Percentiles rank a stretch among this genome's conserved stretches.
Conservation (phyloP, 2,113 vertebrate genomes). For the Toxotes chatareus region DNA sequence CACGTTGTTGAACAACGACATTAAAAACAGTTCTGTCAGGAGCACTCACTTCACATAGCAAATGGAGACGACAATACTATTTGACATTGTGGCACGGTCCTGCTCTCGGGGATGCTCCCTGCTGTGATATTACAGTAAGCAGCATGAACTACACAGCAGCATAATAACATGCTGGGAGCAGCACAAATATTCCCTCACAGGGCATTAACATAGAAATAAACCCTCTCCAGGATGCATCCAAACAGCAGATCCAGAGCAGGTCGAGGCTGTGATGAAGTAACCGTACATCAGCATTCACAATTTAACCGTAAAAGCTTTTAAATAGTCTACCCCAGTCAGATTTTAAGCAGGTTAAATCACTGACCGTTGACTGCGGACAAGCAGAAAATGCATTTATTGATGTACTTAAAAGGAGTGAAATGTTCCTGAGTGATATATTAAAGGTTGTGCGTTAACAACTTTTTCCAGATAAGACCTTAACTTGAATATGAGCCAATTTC, state of each 20-base stretch:
- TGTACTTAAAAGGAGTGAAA: constrained; percentile 18
- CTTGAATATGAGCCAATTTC: constrained; percentile 20
- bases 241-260: constrained; percentile 20
- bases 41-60: constrained; percentile 35
- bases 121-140: constrained; percentile 53
- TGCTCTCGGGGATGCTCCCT: constrained; percentile 25
- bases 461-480: constrained; percentile 12
- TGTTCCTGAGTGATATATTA: constrained; percentile 25
- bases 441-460: constrained; percentile 26
- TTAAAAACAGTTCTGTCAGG: constrained; percentile 46
- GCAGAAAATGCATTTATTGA: constrained; percentile 14
- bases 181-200: constrained; percentile 45
- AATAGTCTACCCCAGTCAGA: constrained; percentile 9
- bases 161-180: constrained; percentile 44
- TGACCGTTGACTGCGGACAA: constrained; percentile 29
- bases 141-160: constrained; percentile 55
- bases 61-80: constrained; percentile 22
- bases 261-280: constrained; percentile 23
- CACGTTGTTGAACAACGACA: constrained; percentile 19
- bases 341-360: constrained; percentile 21
- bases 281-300: constrained; percentile 36
- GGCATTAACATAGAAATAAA: constrained; percentile 62
- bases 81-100: constrained; percentile 30
- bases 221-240: constrained; percentile 41
- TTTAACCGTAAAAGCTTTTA: constrained; percentile 29